A percentile compares a stretch with the other conserved stretches of the same genome.
Evolutionary conservation across 2,888 invertebrate genomes (phyloP).

Genomic region (Leptopterna dolabrata): DNA sequence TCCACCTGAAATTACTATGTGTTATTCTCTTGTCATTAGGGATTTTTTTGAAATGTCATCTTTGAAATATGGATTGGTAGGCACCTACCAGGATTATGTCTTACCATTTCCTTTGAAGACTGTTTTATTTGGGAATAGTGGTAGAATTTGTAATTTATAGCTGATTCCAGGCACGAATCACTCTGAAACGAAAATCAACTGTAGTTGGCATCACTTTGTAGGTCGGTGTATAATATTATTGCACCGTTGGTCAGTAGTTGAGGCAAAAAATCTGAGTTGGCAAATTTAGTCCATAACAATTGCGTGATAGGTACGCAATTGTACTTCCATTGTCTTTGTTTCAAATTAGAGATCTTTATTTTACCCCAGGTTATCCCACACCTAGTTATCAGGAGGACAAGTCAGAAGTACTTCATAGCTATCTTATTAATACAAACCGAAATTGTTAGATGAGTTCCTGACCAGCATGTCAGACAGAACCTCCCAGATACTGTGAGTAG

Average conservation of each 20-base stretch:
- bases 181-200: neutral
- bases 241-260: too few relatives aligned
- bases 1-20: too few relatives aligned
- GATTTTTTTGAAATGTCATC: too few relatives aligned
- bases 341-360: too few relatives aligned
- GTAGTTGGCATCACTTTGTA: neutral
- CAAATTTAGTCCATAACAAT: too few relatives aligned
- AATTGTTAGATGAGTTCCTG: neutral
- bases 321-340: too few relatives aligned
- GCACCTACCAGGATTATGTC: neutral
- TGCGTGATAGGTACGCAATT: too few relatives aligned
- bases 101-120: neutral
- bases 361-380: too few relatives aligned
- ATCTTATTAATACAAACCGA: neutral
- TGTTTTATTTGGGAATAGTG: neutral
- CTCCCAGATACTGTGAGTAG: neutral
- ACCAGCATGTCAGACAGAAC: neutral
- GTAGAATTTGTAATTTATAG: conserved; percentile 18
- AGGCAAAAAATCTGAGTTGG: too few relatives aligned
- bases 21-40: too few relatives aligned
- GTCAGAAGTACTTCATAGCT: too few relatives aligned
- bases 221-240: neutral
- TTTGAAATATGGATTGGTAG: neutral
- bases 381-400: too few relatives aligned
- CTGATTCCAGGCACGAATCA: neutral